Evolutionary conservation across 2,888 invertebrate species (phyloP).

Genomic region (Apotomis betuletana): DNA sequence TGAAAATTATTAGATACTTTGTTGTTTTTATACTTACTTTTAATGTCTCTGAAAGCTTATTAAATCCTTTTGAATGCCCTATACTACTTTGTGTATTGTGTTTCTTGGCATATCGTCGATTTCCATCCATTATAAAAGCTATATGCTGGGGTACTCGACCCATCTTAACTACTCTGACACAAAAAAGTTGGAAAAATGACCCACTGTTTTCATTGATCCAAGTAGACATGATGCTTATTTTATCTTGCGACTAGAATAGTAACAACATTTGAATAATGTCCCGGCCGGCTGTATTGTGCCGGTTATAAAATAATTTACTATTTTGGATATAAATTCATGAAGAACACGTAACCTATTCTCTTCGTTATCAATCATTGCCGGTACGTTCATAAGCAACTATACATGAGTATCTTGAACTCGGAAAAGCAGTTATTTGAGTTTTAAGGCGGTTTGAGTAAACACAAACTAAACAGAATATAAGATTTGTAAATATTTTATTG

Average conservation of each 20-base stretch:
- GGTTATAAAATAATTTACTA: neutral
- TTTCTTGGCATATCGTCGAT: slow-evolving; percentile 95
- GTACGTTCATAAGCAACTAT: neutral
- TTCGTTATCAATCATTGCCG: slow-evolving; percentile 15
- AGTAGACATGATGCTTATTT: slow-evolving; percentile 60
- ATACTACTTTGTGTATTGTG: slow-evolving; percentile 88
- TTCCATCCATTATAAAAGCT: slow-evolving; percentile 99
- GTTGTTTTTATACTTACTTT: slow-evolving; percentile 73
- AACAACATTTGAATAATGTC: neutral
- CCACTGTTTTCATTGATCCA: slow-evolving; percentile 92
- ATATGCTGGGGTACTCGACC: slow-evolving; percentile 95
- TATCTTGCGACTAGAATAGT: neutral
- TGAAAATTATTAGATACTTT: too few species aligned
- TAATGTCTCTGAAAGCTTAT: slow-evolving; percentile 91
- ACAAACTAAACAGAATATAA: too few species aligned
- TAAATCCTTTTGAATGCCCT: slow-evolving; percentile 93
- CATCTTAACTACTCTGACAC: slow-evolving; percentile 87
- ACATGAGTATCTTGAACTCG: neutral
- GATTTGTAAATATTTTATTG: too few species aligned
- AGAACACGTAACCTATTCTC: slow-evolving; percentile 23
- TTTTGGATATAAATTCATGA: slow-evolving; percentile 2
- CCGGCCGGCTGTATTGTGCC: neutral
- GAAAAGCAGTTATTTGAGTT: too few species aligned
- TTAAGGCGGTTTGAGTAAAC: too few species aligned
- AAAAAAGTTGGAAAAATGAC: slow-evolving; percentile 89